Base-by-base conservation (phyloP, 2,888 invertebrate genomes). In the Ochropleura leucogaster region DNA sequence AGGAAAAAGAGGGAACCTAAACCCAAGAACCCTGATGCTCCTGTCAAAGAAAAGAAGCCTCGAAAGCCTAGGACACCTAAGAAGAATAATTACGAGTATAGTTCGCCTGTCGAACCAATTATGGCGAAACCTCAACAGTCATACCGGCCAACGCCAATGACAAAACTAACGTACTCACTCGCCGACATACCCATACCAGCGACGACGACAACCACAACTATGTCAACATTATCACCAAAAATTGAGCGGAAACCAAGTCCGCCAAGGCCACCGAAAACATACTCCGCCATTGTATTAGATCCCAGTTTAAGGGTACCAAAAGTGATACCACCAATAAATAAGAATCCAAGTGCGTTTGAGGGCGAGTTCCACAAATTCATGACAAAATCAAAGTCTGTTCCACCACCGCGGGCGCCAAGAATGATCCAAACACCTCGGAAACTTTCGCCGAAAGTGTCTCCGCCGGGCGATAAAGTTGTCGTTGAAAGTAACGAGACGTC, bases 331-430 rank as follows among this genome's bases (percentile, higher is more conserved):
- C 95, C 95, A 0, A 84, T 95, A 0, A 94, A 95, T 73, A 96
- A 95, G 77, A 94, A 94, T 55, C 95, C 95, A 0, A 95, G 91
- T n/a, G 95, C 96, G 0, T 96, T 95, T 66, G 93, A 95, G 78
- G 91, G 92, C 0, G 96, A 96, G 82, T 96, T 95, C 80, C 92
- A 94, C 69, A 96, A 95, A 79, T 96, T 96, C 71, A 95, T 96
- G 95, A 73, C 85, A 3, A 79, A 18, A 4, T 62, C 74, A 9
- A 67, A 77, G n/a, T 74, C 62, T 0, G 18, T 55, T 4, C 18
- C 63, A 7, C 7, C 68, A 3, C 44, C 60, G 0, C 57, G 51
- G 12, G 12, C 67, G 2, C 77, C 46, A 16, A 67, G 18, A 12
- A 8, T 47, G 68, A 12, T 40, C 67, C 42, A 20, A 46, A 12